Conservation (phyloP, 2,113 vertebrate species). For the Anser cygnoides region DNA sequence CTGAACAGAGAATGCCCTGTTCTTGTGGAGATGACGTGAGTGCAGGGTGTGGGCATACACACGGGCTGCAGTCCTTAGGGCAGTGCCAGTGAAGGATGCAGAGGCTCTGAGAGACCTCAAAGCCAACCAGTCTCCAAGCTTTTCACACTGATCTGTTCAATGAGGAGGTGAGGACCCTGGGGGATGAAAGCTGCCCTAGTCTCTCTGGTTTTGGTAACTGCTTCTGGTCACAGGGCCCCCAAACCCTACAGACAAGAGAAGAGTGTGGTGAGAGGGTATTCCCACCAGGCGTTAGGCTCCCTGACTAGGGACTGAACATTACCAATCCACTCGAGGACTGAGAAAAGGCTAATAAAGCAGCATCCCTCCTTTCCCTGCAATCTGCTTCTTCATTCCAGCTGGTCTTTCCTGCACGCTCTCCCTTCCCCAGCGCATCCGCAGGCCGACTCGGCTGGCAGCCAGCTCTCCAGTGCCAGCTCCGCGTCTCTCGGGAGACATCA, state of each 20-base stretch:
- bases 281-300: not conserved
- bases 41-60: not conserved
- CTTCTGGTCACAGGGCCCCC: not conserved
- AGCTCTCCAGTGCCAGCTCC: not conserved
- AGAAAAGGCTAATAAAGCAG: not conserved
- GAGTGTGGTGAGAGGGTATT: accelerated
- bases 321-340: not conserved
- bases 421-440: not conserved
- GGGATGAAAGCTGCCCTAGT: not conserved
- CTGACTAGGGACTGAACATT: accelerated
- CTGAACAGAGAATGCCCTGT: not conserved
- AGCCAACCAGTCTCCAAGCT: not conserved
- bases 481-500: not conserved
- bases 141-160: not conserved
- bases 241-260: not conserved
- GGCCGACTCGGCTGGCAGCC: not conserved
- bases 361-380: not conserved
- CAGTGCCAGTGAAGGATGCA: not conserved
- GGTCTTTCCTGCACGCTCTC: not conserved
- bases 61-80: not conserved
- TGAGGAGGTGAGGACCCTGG: not conserved
- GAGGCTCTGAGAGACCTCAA: not conserved
- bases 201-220: not conserved
- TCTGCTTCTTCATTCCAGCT: not conserved
- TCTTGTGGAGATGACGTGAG: not conserved